Conservation (phyloP, 2,797 vertebrate genomes). For the Steatocranus sp. region DNA sequence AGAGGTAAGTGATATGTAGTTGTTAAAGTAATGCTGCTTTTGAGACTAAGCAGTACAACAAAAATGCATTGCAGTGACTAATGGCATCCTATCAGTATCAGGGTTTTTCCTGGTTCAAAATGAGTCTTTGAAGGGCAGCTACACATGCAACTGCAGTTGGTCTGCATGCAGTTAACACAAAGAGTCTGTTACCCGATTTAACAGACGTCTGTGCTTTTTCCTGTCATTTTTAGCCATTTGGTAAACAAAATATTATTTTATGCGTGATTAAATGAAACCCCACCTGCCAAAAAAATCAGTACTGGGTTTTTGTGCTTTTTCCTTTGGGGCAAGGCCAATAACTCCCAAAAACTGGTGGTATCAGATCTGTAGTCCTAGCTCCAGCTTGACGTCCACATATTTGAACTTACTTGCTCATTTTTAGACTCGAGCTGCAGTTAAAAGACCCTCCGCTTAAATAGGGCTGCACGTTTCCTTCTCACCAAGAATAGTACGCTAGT, state of each 20-base stretch:
- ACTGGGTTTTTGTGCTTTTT: neutral
- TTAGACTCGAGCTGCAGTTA: neutral
- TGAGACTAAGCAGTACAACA: neutral
- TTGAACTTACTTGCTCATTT: neutral
- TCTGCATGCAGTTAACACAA: neutral
- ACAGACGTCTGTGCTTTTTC: neutral
- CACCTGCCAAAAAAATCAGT: neutral
- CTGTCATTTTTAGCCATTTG: neutral
- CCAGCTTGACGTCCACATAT: neutral
- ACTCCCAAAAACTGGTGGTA: neutral
- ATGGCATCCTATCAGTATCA: neutral
- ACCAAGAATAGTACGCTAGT: conserved; percentile 37
- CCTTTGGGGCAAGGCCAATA: neutral
- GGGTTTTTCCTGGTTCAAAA: neutral
- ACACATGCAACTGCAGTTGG: neutral
- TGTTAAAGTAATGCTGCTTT: neutral
- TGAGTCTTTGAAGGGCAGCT: neutral
- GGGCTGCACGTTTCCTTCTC: conserved; percentile 22
- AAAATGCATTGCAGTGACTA: neutral
- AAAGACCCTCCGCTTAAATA: neutral
- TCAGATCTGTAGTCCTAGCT: neutral
- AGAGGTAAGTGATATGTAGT: neutral
- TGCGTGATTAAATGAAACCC: neutral
- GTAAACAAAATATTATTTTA: neutral
- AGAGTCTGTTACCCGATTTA: neutral